Conservation (phyloP, 2,888 invertebrate species). For the Sarcophaga carnaria region DNA sequence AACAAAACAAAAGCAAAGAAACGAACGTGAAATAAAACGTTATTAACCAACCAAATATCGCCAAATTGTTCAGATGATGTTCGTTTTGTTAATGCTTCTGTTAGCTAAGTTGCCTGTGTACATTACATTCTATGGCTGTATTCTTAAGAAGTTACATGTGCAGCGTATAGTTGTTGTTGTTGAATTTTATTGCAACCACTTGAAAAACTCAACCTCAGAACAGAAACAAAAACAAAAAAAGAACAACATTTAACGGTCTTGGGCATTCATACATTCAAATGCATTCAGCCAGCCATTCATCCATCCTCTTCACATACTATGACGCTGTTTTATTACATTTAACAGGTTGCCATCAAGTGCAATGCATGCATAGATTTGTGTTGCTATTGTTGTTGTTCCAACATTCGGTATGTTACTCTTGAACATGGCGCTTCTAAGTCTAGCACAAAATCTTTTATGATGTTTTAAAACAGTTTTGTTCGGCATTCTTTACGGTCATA, state of each 20-base stretch:
- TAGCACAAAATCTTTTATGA: slow-evolving; percentile 59
- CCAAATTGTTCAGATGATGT: too few species aligned
- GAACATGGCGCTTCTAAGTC: slow-evolving; percentile 70
- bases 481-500: slow-evolving; percentile 63
- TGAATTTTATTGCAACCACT: slow-evolving; percentile 58
- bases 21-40: too few species aligned
- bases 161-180: slow-evolving; percentile 7
- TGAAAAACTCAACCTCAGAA: slow-evolving; percentile 61
- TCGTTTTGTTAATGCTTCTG: too few species aligned
- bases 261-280: too few species aligned
- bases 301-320: slow-evolving; percentile 1
- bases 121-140: too few species aligned
- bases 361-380: neutral
- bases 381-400: slow-evolving; percentile 11
- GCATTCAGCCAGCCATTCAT: too few species aligned
- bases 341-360: slow-evolving; percentile 52
- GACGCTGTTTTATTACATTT: slow-evolving; percentile 41
- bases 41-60: too few species aligned
- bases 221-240: neutral
- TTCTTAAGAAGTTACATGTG: too few species aligned
- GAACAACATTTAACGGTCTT: neutral
- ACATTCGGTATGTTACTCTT: slow-evolving; percentile 55
- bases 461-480: slow-evolving; percentile 39
- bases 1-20: too few species aligned
- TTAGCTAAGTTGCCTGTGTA: too few species aligned